These are phyloP conservation scores for Trissolcus brochymenae DNA, from an alignment of 2,888 invertebrate species.

Conservation along the genomic window DNA sequence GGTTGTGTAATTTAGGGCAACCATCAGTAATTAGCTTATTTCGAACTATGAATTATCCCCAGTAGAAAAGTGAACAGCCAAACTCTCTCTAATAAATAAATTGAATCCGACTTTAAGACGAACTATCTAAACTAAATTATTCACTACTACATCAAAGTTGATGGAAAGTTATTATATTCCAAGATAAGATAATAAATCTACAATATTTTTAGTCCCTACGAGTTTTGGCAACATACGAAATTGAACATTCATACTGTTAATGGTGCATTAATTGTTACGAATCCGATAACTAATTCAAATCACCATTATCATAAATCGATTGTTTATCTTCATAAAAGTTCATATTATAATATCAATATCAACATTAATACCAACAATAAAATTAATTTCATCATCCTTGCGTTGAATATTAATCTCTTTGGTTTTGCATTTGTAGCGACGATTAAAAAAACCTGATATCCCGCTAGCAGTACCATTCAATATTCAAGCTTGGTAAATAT, in stretches of 20 bases:
- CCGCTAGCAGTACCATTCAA: conserved; percentile 1
- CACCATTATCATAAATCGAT: conserved; percentile 30
- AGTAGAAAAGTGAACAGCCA: conserved; percentile 45
- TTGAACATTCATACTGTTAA: conserved; percentile 12
- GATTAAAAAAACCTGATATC: not conserved
- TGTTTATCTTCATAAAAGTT: conserved; percentile 37
- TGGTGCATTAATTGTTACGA: conserved; percentile 12
- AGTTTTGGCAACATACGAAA: conserved; percentile 2
- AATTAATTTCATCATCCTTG: conserved; percentile 2
- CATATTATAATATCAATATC: conserved; percentile 19
- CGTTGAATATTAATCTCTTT: not conserved
- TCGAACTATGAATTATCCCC: conserved; percentile 50
- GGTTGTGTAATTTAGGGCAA: conserved; percentile 48
- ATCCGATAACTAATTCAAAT: conserved; percentile 39
- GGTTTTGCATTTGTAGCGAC: not conserved
- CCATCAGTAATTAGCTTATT: conserved; percentile 48
- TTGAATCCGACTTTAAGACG: conserved; percentile 40
- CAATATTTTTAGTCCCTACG: not conserved
- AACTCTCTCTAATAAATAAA: conserved; percentile 50
- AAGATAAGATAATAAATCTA: not conserved
- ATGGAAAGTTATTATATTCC: not conserved
- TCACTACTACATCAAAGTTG: conserved; percentile 5
- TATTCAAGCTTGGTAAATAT: conserved; percentile 10
- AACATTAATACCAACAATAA: conserved; percentile 14
- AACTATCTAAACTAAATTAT: conserved; percentile 24